Evolutionary conservation across 2,113 vertebrate genomes (phyloP).

Genomic region (Peucedramus taeniatus): DNA sequence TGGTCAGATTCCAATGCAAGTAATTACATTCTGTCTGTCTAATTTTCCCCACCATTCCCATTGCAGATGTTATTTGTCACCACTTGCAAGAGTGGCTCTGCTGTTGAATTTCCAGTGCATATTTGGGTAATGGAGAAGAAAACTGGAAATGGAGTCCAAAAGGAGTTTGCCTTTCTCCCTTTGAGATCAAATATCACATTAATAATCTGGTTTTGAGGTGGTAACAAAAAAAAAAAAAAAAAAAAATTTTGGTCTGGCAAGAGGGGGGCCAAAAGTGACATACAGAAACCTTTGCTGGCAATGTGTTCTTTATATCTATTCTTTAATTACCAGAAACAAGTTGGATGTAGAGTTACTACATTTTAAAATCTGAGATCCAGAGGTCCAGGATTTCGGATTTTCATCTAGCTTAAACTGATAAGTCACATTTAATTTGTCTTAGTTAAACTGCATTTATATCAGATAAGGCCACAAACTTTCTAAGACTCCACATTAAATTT

Average conservation of each 20-base stretch:
- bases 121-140: neutral
- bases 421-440: neutral
- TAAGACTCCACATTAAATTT: neutral
- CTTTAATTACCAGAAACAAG: neutral
- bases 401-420: neutral
- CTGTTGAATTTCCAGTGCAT: neutral
- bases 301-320: neutral
- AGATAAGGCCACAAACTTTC: neutral
- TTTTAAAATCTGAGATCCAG: neutral
- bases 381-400: neutral
- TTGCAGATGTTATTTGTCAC: conserved; percentile 23
- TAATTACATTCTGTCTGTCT: neutral
- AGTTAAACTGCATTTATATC: neutral
- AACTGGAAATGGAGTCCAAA: neutral
- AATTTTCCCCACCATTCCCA: neutral
- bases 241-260: neutral
- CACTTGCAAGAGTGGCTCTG: neutral
- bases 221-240: neutral
- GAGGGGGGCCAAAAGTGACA: neutral
- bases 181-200: neutral
- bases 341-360: neutral
- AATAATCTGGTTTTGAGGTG: neutral
- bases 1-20: neutral
- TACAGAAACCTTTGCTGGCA: neutral
- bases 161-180: neutral